phyloP scores from a whole-genome alignment of 2,888 invertebrate species.

The Poecilus cupreus region DNA sequence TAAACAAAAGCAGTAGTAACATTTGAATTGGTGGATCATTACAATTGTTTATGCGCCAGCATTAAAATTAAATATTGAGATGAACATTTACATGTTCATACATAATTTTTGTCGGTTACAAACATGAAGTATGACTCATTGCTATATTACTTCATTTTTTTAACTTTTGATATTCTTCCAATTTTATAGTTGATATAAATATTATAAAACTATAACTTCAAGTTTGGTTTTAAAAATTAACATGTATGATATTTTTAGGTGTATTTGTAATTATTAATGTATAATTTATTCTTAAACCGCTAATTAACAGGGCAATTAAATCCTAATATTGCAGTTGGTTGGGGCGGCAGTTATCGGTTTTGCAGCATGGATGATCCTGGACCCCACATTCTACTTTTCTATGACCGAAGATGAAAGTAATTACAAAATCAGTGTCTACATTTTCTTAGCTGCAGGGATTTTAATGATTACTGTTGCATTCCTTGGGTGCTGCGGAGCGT shows the following conservation, averaged over 20 bases:
- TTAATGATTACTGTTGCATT: conserved; percentile 85
- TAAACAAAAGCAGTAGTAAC: conserved; percentile 1
- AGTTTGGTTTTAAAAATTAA: background rate
- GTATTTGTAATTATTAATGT: background rate
- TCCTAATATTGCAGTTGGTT: conserved; percentile 77
- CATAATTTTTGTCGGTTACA: background rate
- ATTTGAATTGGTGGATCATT: background rate
- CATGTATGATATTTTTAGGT: background rate
- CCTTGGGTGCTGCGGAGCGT: conserved; percentile 89
- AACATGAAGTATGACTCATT: conserved; percentile 1
- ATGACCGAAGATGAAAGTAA: conserved; percentile 79
- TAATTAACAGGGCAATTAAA: background rate
- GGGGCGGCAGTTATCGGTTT: conserved; percentile 82
- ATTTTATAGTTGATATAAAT: background rate
- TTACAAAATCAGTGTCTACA: conserved; percentile 82
- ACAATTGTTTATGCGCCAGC: background rate
- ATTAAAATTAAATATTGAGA: background rate
- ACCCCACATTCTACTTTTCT: conserved; percentile 83
- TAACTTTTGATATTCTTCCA: background rate
- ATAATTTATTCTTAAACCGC: background rate
- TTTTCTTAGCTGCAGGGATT: conserved; percentile 82
- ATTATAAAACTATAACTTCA: background rate
- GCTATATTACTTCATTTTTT: background rate
- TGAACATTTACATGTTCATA: too few relatives aligned
- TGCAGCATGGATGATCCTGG: conserved; percentile 86